Base-by-base conservation (phyloP, 2,113 vertebrate species). In the Paradoxurus hermaphroditus region DNA sequence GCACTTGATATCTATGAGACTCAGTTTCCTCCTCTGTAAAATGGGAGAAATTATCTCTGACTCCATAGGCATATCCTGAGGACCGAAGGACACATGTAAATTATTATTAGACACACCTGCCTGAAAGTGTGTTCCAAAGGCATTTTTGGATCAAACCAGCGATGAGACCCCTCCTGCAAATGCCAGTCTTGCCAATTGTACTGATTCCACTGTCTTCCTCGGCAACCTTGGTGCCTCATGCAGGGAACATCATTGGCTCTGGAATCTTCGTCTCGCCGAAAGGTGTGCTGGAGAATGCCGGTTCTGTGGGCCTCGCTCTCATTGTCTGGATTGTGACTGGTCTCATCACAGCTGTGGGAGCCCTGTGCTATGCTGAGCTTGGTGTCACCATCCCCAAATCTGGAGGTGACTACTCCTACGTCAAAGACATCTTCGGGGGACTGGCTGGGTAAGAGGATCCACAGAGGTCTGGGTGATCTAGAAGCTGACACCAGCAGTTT, bases 381-480 rank as follows among this genome's bases (percentile, higher is more conserved):
- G 99, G 99, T 0, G 99, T 99, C 98, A 99, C 99, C 97, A 99
- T 99, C 97, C 99, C 99, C 59, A 99, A 99, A 95, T 99, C 99
- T 4, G 99, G 99, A 19, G 99, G 99, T 9, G 99, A 99, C 98
- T 99, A 99, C 97, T 99, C 99, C 93, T 99, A 99, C 12, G 99
- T 99, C 81, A 99, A 99, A 96, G 99, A 99, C 97, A 99, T 99
- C 98, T 99, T 99, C 3, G 99, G 99, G 70, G 99, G 99, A 41
- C 98, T 99, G 95, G 99, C 99, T 8, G 99, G 99, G 99, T 99
- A 97, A 99, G 99, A 78, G 39, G 63, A 56, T 65, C 75, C 93
- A 15, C 1, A 14, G 59, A 70, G 31, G 31, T 18, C 77, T 27
- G 10, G 49, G 53, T 56, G 51, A 14, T 59, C 34, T 44, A 8